Evolutionary conservation across 1,140 invertebrate species (phyloP), one percentile per base, ranked within the genome.

Genomic region (Leptoteleia sp.): DNA sequence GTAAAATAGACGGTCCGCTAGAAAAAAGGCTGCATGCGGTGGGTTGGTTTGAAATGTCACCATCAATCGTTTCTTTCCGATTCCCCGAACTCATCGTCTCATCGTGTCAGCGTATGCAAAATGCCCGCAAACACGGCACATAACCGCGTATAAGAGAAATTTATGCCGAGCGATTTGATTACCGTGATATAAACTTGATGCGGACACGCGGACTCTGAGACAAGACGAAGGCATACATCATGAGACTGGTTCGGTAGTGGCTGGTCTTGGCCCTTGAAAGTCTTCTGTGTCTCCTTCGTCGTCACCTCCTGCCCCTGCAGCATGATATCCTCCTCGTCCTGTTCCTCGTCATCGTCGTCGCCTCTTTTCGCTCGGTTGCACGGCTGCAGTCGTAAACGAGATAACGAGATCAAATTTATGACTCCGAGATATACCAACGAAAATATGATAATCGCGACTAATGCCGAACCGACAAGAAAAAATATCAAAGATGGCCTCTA

Each of bases 391-490:
- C 84, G 83, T 88, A 88, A 88, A 88, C 85, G 86, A 89, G 88
- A 89, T 89, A 89, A 89, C 88, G 88, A 89, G 88, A 89, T 89
- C 86, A 88, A 89, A 89, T 89, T 89, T 89, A 89, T 88, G 87
- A 84, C 82, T 80, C 65, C 75, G 81, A 85, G 87, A 88, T 88
- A 82, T 78, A 81, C 80, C 81, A 82, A 85, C 84, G 82, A 84
- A 87, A 88, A 87, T 89, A 88, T 87, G 85, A 89, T 88, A 88
- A 89, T 89, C 87, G 83, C 81, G 73, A 83, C 84, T 88, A 88
- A 89, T 88, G 86, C 87, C 83, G 80, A 85, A 85, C 64, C 54
- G 76, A 71, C 67, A 70, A 79, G 50, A 79, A 81, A 77, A 73
- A 76, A 61, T 77, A 42, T 62, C 73, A 73, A 80, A 76, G 45